Evolutionary conservation across 1,140 invertebrate species (phyloP).

Genomic region (Calephelis virginiensis): DNA sequence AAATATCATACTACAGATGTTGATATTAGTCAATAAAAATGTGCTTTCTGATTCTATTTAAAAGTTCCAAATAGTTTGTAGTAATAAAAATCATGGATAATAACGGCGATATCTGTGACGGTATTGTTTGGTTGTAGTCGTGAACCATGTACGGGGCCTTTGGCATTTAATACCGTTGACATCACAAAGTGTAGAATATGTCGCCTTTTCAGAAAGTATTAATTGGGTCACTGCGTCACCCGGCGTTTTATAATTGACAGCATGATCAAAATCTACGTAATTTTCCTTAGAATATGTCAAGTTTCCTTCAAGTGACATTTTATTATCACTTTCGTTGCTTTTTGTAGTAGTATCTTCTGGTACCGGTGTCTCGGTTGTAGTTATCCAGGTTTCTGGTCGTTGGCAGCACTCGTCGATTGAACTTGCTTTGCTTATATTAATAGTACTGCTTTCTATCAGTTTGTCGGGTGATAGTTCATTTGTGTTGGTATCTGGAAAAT

Average conservation of each 20-base stretch:
- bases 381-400: not conserved
- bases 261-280: not conserved
- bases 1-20: no score
- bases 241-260: not conserved
- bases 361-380: not conserved
- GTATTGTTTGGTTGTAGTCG: not conserved
- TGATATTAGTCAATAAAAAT: no score
- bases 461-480: not conserved
- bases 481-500: slow-evolving; percentile 11
- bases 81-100: not conserved
- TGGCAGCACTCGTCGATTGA: not conserved
- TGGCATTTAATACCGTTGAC: not conserved
- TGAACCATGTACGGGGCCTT: slow-evolving; percentile 2
- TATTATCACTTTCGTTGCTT: not conserved
- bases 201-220: not conserved
- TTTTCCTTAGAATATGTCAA: not conserved
- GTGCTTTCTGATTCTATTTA: no score
- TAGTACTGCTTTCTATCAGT: not conserved
- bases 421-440: not conserved
- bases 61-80: no score
- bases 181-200: not conserved
- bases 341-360: not conserved
- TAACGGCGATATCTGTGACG: not conserved
- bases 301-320: not conserved
- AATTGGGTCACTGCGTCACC: not conserved